Percentiles rank a stretch among this genome's conserved stretches.
Conservation (phyloP, 2,113 vertebrate genomes). For the Laticauda colubrina region DNA sequence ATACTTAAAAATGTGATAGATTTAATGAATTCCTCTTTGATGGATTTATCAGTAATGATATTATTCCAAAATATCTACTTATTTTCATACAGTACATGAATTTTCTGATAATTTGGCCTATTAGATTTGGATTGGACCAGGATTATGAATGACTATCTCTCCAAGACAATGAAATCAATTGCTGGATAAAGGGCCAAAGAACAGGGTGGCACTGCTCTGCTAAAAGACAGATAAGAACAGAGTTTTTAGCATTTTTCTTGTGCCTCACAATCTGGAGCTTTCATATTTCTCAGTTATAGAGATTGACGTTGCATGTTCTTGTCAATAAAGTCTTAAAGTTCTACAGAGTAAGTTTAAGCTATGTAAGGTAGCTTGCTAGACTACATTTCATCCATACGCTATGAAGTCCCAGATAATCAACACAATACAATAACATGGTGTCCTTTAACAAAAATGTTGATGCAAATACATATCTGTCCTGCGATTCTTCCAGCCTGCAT, state of each 20-base stretch:
- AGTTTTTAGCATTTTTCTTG: neutral
- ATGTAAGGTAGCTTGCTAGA: neutral
- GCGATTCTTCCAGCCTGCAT: neutral
- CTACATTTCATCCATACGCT: neutral
- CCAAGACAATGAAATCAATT: neutral
- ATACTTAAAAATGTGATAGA: neutral
- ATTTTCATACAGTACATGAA: neutral
- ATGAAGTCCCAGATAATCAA: too few species aligned
- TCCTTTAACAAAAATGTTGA: slow-evolving; percentile 18
- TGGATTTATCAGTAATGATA: neutral
- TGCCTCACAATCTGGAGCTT: neutral
- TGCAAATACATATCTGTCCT: slow-evolving; percentile 3
- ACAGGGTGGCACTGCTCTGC: neutral
- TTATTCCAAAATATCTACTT: neutral
- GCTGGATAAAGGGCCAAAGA: neutral
- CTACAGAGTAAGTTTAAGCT: neutral
- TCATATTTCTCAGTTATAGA: neutral
- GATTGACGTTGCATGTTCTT: neutral
- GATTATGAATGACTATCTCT: neutral
- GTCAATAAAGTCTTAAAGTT: neutral
- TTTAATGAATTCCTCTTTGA: neutral
- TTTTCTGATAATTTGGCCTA: neutral
- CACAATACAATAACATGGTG: neutral
- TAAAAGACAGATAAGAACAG: neutral
- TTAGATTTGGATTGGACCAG: neutral